Base-by-base conservation (phyloP, 1,140 invertebrate genomes). In the Polypedilum vanderplanki region DNA sequence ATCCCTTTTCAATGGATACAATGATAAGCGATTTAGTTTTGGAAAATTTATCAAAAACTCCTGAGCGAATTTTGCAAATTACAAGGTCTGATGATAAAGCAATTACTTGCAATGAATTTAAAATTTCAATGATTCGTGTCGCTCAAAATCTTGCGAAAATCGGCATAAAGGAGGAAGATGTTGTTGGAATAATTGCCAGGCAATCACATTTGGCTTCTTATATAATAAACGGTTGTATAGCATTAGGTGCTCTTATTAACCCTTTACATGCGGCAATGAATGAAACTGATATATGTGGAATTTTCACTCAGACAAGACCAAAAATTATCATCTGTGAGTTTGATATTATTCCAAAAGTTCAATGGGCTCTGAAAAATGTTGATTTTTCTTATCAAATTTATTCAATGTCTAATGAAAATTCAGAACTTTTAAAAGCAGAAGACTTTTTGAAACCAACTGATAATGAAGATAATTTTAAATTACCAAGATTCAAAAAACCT, bases 271-370 rank as follows among this genome's bases (percentile, higher is more conserved):
- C 79, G 1, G 9, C 15, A 18, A 18, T 70, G 9, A 70, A 10
- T 7, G 18, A n/a, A n/a, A 5, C 7, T 70, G 17, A 78, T 3
- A 79, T 81, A 1, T 77, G 80, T 46, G 76, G 80, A 7, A 77
- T 81, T 77, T 81, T 78, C 22, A 77, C 79, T 3, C 79, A 79
- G 15, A 82, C 81, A 0, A 77, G 76, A n/a, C 81, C 81, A 0
- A 81, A 80, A 75, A 33, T 82, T 1, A 78, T 82, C n/a, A 80
- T 82, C 40, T 82, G 81, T 75, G 81, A 82, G 76, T 76, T 78
- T 22, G 79, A 79, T 73, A 79, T 81, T 75, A 80, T 79, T 73
- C 12, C 73, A 7, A 77, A 74, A 1, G 77, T 82, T 0, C 17
- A 74, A 15, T 67, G 75, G 0, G 80, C 79, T 0, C 77, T 78